Base-by-base conservation (phyloP, 2,888 invertebrate species). In the Blera fallax region DNA sequence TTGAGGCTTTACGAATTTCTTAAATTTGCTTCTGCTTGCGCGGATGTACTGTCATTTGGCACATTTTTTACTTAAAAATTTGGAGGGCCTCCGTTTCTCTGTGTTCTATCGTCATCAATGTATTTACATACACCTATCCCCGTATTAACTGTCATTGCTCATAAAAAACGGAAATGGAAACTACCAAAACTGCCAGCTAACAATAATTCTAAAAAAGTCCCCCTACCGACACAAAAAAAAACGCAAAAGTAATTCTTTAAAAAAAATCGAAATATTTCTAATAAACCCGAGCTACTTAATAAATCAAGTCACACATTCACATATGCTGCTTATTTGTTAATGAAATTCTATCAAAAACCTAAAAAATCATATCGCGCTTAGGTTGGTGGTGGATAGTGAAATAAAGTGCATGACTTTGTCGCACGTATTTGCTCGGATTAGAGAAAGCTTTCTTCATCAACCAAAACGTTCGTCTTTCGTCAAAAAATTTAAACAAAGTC, bases 261-360 rank as follows among this genome's bases (percentile, higher is more conserved):
- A 58, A 58, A 60, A 40, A 24, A 27, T 10, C 4, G 14, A 40
- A 40, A 60, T 40, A 60, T 10, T 54, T 54, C 54, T 54, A 16
- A 32, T 32, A 16, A 16, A 14, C 32, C 32, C n/a, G 11, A 24
- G 29, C 29, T 6, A 3, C 27, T 64, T 64, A 14, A 3, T 37
- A 24, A 74, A 8, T 32, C 65, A 8, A 45, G 54, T 65, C 74
- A 74, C 74, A 64, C 24, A 24, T 32, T 11, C 5, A n/a, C 21
- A 45, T 32, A 56, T 74, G 54, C 32, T 43, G 45, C 40, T 58
- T 67, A 76, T 76, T 76, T 76, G 76, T 76, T 50, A 76, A 58
- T 67, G 76, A 58, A 76, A 76, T 67, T 67, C 76, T 48, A 58
- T 56, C 48, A 58, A 64, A 74, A 45, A 27, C 24, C 21, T 16